Percentiles rank a stretch among this genome's conserved stretches.
phyloP scores from a whole-genome alignment of 2,888 invertebrate species.

The Cheiracanthium punctorium region DNA sequence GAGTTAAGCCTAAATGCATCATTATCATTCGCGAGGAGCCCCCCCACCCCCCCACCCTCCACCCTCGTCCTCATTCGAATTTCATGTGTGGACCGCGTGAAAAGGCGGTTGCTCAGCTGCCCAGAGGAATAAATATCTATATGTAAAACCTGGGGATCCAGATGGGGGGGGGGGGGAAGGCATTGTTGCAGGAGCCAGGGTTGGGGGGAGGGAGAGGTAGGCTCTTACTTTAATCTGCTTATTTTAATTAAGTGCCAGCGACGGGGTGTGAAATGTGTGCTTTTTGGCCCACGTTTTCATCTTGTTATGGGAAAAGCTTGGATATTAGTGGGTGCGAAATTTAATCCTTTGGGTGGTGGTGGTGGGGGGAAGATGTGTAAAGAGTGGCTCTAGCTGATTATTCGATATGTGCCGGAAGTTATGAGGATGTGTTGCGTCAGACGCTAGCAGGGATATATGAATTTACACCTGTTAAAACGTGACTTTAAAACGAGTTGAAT shows the following conservation, averaged over 20 bases:
- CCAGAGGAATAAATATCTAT: conserved; percentile 29
- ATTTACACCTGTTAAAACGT: no score
- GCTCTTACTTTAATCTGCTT: conserved; percentile 58
- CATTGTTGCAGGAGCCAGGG: background rate
- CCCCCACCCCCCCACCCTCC: conserved; percentile 3
- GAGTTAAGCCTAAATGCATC: conserved; percentile 46
- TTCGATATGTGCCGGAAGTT: background rate
- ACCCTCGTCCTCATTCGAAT: conserved; percentile 52
- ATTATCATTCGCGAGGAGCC: conserved; percentile 21
- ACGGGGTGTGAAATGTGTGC: conserved; percentile 49
- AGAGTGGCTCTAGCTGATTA: background rate
- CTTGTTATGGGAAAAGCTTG: conserved; percentile 38
- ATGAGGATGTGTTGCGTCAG: background rate
- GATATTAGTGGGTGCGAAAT: conserved; percentile 59
- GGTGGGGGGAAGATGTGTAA: background rate
- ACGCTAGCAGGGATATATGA: no score
- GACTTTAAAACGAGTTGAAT: no score
- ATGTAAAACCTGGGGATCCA: conserved; percentile 16
- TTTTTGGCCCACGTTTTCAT: conserved; percentile 63
- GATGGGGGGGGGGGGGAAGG: no score
- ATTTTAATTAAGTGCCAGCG: conserved; percentile 68
- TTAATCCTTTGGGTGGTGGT: conserved; percentile 59
- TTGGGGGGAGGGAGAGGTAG: background rate
- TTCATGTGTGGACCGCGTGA: conserved; percentile 39
- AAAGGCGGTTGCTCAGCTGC: conserved; percentile 14